A percentile compares a stretch with the other conserved stretches of the same genome.
Evolutionary conservation across 2,888 invertebrate species (phyloP).

Genomic region (Labia minor): DNA sequence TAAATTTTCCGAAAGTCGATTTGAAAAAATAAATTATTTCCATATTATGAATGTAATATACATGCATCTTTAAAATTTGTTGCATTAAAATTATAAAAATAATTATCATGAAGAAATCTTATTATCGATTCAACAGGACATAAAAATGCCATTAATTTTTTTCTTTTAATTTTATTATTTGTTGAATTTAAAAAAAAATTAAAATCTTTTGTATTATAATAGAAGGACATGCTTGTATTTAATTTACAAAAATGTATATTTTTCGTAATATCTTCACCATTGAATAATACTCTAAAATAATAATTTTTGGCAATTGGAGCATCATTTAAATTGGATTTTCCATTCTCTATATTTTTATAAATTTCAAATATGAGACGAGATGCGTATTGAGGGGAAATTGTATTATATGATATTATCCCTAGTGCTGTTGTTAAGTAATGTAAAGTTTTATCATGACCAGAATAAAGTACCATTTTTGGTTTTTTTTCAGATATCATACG

Average conservation of each 20-base stretch:
- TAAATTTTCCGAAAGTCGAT: no score
- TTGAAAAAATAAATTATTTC: no score
- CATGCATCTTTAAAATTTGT: constrained; percentile 83
- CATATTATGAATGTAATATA: constrained; percentile 18
- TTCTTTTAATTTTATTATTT: constrained; percentile 18
- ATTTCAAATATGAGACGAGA: constrained; percentile 80
- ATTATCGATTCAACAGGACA: constrained; percentile 83
- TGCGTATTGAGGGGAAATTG: constrained; percentile 69
- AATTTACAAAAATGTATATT: constrained; percentile 68
- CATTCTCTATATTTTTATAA: constrained; percentile 48
- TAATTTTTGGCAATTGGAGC: constrained; percentile 50
- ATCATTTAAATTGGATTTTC: constrained; percentile 21
- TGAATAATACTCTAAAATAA: constrained; percentile 72
- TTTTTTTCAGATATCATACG: constrained; percentile 66
- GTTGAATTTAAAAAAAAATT: not conserved
- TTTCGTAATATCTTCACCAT: constrained; percentile 77
- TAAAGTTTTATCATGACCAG: constrained; percentile 85
- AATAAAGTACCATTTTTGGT: constrained; percentile 67
- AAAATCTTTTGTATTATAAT: constrained; percentile 16
- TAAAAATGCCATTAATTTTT: constrained; percentile 39
- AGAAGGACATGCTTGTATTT: constrained; percentile 35
- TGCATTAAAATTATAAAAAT: constrained; percentile 70
- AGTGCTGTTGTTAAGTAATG: constrained; percentile 72
- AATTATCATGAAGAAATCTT: constrained; percentile 77
- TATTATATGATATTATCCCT: constrained; percentile 49